Evolutionary conservation across 2,797 vertebrate species (phyloP), one percentile per base, ranked within the genome.

Genomic region (Psittacula derbiana): DNA sequence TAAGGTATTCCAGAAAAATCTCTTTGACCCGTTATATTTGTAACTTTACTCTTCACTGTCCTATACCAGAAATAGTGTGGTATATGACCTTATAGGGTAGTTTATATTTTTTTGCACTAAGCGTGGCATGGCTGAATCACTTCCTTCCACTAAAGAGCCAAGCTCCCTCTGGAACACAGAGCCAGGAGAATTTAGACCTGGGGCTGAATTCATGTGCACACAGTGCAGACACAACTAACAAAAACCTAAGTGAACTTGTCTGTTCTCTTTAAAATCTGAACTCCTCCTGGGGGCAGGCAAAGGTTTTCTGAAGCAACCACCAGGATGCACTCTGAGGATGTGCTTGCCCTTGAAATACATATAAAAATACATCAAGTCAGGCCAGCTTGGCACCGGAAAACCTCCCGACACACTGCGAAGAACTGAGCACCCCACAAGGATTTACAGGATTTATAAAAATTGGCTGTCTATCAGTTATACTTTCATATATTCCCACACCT

Each of bases 101-200:
- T 49, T 55, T 15, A 2, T 28, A 0, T 5, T 6, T 57, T 57
- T 71, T 62, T 25, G 31, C 12, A 17, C 13, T 31, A 28, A 65
- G 27, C 17, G 1, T 1, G 8, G 31, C n/a, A 16, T 2, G 12
- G 31, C 23, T 74, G 43, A 36, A 6, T 64, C 4, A 0, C 16
- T 80, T 40, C n/a, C 31, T 41, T 27, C 47, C 57, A 13, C 43
- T 2, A 30, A 53, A 31, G n/a, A 50, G 7, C 36, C 27, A 21
- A 65, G 46, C 13, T 67, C 53, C 43, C 4, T 3, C 52, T 61
- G 66, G 58, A 52, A 21, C 2, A 3, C 1, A 33, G 64, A 80
- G 15, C n/a, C 47, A 12, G 64, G 20, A 90, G 72, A 82, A 83
- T 28, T 50, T 16, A 44, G 30, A 27, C 43, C 36, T 12, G 43